Conservation (phyloP, 2,797 vertebrate species). For the Sebastes baramenuke region DNA sequence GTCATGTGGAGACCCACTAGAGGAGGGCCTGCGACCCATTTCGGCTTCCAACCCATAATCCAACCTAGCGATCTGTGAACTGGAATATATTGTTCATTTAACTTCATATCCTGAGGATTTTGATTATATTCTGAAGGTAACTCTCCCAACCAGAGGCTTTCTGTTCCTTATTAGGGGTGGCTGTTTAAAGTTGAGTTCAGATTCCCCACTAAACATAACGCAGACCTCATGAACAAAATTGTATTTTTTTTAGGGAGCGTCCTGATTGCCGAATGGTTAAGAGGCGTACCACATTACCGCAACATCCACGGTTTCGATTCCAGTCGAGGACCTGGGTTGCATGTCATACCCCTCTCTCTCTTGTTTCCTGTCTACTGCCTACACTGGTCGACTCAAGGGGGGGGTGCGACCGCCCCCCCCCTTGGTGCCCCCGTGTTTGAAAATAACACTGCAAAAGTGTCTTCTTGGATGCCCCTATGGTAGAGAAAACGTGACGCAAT, state of each 20-base stretch:
- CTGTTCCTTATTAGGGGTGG: slow-evolving; percentile 65
- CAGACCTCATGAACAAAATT: slow-evolving; percentile 36
- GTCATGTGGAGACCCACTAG: slow-evolving; percentile 68
- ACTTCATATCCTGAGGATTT: slow-evolving; percentile 71
- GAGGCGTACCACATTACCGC: background rate
- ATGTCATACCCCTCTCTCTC: background rate
- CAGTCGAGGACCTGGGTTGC: background rate
- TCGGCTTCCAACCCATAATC: slow-evolving; percentile 67
- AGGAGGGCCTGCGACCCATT: slow-evolving; percentile 69
- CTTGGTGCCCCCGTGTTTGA: too few species aligned
- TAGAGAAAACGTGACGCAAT: too few species aligned
- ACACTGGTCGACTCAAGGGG: too few species aligned
- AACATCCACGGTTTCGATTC: background rate
- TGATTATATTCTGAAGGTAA: slow-evolving; percentile 62
- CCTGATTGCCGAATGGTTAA: background rate
- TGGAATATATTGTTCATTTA: slow-evolving; percentile 76
- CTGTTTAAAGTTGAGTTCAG: slow-evolving; percentile 54
- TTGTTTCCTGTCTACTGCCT: background rate
- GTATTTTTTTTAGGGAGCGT: background rate
- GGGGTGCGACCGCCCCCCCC: too few species aligned
- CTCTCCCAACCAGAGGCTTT: slow-evolving; percentile 54
- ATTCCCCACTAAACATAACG: slow-evolving; percentile 47
- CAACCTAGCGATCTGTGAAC: slow-evolving; percentile 73
- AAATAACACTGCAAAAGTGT: too few species aligned
- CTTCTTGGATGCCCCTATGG: too few species aligned